These are phyloP conservation scores for Mizuhopecten yessoensis DNA, from an alignment of 1,140 invertebrate genomes.

Conservation along the genomic window DNA sequence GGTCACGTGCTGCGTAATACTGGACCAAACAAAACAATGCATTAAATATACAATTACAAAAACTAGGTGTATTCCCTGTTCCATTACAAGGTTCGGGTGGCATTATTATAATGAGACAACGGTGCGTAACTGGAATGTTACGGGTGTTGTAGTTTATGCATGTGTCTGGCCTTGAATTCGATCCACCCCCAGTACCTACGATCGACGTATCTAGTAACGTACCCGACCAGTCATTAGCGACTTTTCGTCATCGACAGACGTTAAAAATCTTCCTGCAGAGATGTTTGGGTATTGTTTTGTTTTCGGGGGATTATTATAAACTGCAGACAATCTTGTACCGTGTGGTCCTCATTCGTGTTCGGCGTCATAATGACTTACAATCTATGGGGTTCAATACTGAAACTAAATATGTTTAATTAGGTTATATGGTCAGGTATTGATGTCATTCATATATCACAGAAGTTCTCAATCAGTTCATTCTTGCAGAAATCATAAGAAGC, in stretches of 20 bases:
- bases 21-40: too few species aligned
- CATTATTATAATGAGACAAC: neutral
- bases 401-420: slow-evolving; percentile 36
- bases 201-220: neutral
- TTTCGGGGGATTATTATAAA: too few species aligned
- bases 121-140: neutral
- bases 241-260: neutral
- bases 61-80: neutral
- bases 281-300: neutral
- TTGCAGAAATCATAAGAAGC: neutral
- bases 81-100: neutral
- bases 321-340: too few species aligned
- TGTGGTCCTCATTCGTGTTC: neutral
- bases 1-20: neutral
- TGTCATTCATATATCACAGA: neutral
- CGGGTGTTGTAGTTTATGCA: neutral
- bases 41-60: neutral
- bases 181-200: neutral
- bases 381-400: slow-evolving; percentile 16
- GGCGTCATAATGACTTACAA: neutral
- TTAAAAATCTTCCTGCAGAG: neutral
- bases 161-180: neutral
- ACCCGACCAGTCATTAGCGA: too few species aligned
- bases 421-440: neutral
- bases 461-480: neutral